These are phyloP conservation scores for Zaprionus bogoriensis DNA, from an alignment of 2,888 invertebrate genomes.

Conservation along the genomic window DNA sequence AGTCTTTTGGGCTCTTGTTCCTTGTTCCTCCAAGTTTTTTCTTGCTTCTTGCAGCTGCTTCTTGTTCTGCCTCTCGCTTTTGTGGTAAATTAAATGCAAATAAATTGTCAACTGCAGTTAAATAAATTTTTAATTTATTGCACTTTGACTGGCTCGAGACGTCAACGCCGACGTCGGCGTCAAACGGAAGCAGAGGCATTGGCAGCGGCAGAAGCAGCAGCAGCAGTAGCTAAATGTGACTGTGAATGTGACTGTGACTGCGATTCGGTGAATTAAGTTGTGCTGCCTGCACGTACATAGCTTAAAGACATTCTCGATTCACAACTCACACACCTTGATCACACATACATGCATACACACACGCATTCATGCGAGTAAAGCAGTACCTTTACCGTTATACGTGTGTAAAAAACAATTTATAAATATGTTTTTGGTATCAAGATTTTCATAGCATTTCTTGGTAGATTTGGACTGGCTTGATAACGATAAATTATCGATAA, in stretches of 20 bases:
- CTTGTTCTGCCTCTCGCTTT: slow-evolving; percentile 32
- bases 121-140: slow-evolving; percentile 77
- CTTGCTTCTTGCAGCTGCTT: not conserved
- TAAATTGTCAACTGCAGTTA: slow-evolving; percentile 77
- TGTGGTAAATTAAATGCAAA: slow-evolving; percentile 78
- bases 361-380: too few relatives aligned
- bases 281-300: too few relatives aligned
- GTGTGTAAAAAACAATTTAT: not conserved
- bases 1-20: slow-evolving; percentile 32
- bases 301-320: slow-evolving; percentile 8
- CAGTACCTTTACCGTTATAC: not conserved
- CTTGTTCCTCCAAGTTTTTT: slow-evolving; percentile 37
- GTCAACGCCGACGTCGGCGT: slow-evolving; percentile 32
- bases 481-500: not conserved
- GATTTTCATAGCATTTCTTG: too few relatives aligned
- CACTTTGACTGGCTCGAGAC: slow-evolving; percentile 50
- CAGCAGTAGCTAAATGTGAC: slow-evolving; percentile 10
- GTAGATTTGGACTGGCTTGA: too few relatives aligned
- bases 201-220: not conserved
- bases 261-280: too few relatives aligned
- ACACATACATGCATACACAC: too few relatives aligned
- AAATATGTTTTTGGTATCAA: not conserved
- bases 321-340: not conserved
- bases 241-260: slow-evolving; percentile 15
- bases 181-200: too few relatives aligned